Base-by-base conservation (phyloP, 2,888 invertebrate species). In the Noctua janthina region DNA sequence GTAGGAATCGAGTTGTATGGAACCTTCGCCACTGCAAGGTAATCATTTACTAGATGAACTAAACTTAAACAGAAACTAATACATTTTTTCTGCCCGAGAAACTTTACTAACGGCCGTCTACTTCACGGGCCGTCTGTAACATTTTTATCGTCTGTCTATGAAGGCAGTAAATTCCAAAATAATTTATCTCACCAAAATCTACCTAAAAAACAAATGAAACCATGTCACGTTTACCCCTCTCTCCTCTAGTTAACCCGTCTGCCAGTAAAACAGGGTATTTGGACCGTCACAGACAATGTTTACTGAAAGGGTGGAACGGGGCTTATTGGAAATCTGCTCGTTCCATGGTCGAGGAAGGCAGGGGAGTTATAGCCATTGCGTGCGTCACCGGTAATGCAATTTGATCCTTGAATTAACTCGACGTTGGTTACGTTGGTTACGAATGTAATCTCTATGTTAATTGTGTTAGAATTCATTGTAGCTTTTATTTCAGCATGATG, bases 271-370 rank as follows among this genome's bases (percentile, higher is more conserved):
- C 75, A 66, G 35, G 74, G 70, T 80, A 80, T 86, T 88, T 74
- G 76, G 59, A 51, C 78, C 73, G 76, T 64, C 84, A 83, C 84
- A 70, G 76, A 82, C 86, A 78, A 78, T 90, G 87, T 88, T 87
- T 89, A 85, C 82, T 59, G 77, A 84, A 83, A 66, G 87, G 87
- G 87, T 87, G 76, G 87, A 78, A 66, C 17, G 74, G 82, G 83
- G 88, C 82, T 89, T 87, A 89, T 87, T 87, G 90, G 87, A 89
- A 89, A 91, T 89, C 90, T 88, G 85, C 70, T 85, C 83, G 77
- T 79, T 76, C 77, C 84, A 86, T 84, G 89, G 87, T 86, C 88
- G 83, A 84, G 81, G 81, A 72, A 83, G 79, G 74, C 76, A 54
- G 72, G 72, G 77, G 85, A 82, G 74, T 71, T 82, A 79, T 82